These are phyloP conservation scores for Ectemnius cavifrons DNA, from an alignment of 2,888 invertebrate species.

Conservation along the genomic window DNA sequence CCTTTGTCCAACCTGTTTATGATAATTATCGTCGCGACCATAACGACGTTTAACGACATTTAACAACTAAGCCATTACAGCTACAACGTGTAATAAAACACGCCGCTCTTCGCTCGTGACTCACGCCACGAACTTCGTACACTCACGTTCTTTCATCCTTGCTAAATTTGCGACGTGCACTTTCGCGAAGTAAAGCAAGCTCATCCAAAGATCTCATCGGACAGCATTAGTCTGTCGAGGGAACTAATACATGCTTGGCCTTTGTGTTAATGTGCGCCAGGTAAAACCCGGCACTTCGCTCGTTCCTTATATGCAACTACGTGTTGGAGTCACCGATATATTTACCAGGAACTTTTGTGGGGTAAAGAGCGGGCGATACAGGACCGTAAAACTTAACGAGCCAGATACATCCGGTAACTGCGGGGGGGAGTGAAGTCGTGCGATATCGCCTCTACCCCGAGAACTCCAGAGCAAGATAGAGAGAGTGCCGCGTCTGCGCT, in stretches of 20 bases:
- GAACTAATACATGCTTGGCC: neutral
- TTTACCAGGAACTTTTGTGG: neutral
- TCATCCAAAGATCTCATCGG: slow-evolving; percentile 30
- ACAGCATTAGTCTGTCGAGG: slow-evolving; percentile 14
- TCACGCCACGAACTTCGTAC: slow-evolving; percentile 22
- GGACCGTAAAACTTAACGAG: slow-evolving; percentile 4
- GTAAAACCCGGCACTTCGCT: neutral
- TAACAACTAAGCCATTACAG: slow-evolving; percentile 60
- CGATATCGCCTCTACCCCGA: neutral
- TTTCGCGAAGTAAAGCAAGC: slow-evolving; percentile 15
- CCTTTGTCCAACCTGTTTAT: slow-evolving; percentile 50
- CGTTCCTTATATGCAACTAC: neutral
- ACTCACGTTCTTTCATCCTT: neutral
- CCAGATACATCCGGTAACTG: slow-evolving; percentile 7
- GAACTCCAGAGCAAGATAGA: no score
- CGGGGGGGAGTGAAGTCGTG: neutral
- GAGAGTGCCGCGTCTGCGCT: neutral
- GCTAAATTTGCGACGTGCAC: neutral
- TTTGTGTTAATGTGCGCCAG: neutral
- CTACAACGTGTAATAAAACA: slow-evolving; percentile 65
- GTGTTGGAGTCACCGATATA: neutral
- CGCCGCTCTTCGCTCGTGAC: slow-evolving; percentile 49
- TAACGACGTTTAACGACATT: slow-evolving; percentile 67
- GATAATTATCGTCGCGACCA: slow-evolving; percentile 62
- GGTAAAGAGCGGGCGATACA: neutral